Evolutionary conservation across 2,113 vertebrate genomes (phyloP).

Genomic region (Sterrhoptilus dennistouni): DNA sequence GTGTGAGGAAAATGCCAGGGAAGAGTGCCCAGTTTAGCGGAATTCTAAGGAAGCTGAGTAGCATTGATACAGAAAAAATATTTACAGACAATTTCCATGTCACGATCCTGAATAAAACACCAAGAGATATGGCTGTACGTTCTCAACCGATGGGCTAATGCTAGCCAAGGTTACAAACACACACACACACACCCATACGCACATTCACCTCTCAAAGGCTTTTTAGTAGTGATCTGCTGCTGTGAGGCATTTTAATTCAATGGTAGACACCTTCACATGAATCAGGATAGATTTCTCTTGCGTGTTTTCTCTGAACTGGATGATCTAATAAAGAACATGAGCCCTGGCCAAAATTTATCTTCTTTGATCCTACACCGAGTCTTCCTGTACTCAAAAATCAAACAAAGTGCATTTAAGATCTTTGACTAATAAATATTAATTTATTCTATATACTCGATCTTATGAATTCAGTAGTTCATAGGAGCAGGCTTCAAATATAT

Average conservation of each 20-base stretch:
- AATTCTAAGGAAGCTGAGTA: slow-evolving; percentile 53
- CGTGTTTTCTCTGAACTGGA: not conserved
- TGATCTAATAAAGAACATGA: not conserved
- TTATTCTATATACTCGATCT: not conserved
- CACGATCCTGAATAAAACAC: not conserved
- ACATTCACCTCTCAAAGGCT: not conserved
- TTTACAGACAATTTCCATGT: slow-evolving; percentile 1
- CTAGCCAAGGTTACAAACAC: not conserved
- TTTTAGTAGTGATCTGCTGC: not conserved
- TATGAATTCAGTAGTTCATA: not conserved
- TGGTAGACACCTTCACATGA: not conserved
- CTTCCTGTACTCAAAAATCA: not conserved
- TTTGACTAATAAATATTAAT: not conserved
- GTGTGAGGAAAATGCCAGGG: slow-evolving; percentile 16
- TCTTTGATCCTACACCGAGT: not conserved
- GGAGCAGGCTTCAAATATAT: not conserved
- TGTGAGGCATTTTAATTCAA: not conserved
- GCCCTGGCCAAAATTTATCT: not conserved
- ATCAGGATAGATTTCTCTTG: not conserved
- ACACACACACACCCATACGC: not conserved
- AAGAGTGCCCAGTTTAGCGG: slow-evolving; percentile 38
- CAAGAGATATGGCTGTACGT: not conserved
- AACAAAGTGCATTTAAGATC: not conserved
- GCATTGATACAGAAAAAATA: slow-evolving; percentile 44
- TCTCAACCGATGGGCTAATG: not conserved